Conservation (phyloP, 2,113 vertebrate species). For the Austrofundulus limnaeus region DNA sequence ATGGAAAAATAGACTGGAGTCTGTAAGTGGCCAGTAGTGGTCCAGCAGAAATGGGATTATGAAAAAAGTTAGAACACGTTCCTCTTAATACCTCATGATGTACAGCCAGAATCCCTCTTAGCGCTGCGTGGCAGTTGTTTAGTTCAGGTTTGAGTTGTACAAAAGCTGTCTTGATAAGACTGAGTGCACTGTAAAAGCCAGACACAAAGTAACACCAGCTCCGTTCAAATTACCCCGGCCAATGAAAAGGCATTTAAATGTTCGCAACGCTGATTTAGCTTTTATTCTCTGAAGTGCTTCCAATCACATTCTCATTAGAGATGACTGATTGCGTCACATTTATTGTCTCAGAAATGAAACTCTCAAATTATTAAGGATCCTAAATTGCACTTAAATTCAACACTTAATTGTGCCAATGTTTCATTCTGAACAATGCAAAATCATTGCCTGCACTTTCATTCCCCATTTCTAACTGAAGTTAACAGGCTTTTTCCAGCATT, state of each 20-base stretch:
- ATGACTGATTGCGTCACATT: constrained; percentile 61
- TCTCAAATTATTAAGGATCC: constrained; percentile 45
- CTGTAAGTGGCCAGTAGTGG: not conserved
- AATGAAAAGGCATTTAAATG: constrained; percentile 37
- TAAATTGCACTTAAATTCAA: constrained; percentile 55
- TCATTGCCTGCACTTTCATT: constrained; percentile 15
- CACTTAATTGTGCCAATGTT: constrained; percentile 39
- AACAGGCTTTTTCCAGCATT: constrained; percentile 34
- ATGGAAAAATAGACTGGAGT: not conserved
- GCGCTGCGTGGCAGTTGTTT: not conserved
- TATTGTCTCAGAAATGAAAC: constrained; percentile 47
- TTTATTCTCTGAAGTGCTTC: constrained; percentile 45
- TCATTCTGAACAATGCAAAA: constrained; percentile 52
- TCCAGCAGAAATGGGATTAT: too few species aligned
- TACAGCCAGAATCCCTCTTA: not conserved
- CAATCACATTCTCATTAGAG: constrained; percentile 48
- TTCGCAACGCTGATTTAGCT: constrained; percentile 17
- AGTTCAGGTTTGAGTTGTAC: constrained; percentile 1
- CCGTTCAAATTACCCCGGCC: constrained; percentile 18
- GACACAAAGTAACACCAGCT: constrained; percentile 31
- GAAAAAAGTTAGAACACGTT: not conserved
- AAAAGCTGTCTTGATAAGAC: constrained; percentile 19
- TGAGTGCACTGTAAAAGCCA: not conserved
- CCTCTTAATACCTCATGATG: constrained; percentile 11
- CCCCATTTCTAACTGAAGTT: constrained; percentile 28